Evolutionary conservation across 1,140 invertebrate species (phyloP), one percentile per base, ranked within the genome.

Genomic region (Heterodera carotae): DNA sequence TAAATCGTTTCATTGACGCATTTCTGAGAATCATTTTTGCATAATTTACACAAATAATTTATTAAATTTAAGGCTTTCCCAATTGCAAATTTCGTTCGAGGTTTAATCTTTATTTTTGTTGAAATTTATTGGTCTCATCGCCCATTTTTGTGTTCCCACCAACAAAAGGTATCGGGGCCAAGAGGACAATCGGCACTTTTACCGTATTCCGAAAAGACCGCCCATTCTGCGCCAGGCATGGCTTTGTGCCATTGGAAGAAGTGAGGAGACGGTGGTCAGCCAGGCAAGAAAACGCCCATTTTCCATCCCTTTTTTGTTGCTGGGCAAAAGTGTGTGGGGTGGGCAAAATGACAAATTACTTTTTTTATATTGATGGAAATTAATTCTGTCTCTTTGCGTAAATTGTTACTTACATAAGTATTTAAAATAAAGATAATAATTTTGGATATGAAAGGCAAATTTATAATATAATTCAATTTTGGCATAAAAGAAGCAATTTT

Each of bases 261-360:
- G 88, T n/a, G 88, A 88, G 67, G 88, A 88, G 78, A 88, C 88
- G 22, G 88, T 88, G 66, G 88, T 88, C 66, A 89, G 87, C 80
- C 88, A 88, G 87, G 88, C 86, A 78, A 33, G 27, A 2, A 69
- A 39, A 33, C 5, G 15, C 39, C 39, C 39, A 7, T 12, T 2
- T 43, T 43, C 3, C 48, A 15, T 56, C 48, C 48, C 48, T 18
- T 18, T 12, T n/a, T n/a, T n/a, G n/a, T n/a, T n/a, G n/a, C n/a
- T 15, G 48, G 48, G 48, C 12, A 22, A 56, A 22, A 2, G 8
- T 15, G 48, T 22, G 48, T 5, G 48, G 4, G 48, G 48, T 15
- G 48, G 48, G 22, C 48, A 22, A 4, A 56, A 18, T 5, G 12
- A 4, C 48, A 43, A 43, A 43, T 8, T 12, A 43, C 6, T 43